Evolutionary conservation across 2,888 invertebrate genomes (phyloP), one percentile per base, ranked within the genome.

Genomic region (Anagyrus pseudococci): DNA sequence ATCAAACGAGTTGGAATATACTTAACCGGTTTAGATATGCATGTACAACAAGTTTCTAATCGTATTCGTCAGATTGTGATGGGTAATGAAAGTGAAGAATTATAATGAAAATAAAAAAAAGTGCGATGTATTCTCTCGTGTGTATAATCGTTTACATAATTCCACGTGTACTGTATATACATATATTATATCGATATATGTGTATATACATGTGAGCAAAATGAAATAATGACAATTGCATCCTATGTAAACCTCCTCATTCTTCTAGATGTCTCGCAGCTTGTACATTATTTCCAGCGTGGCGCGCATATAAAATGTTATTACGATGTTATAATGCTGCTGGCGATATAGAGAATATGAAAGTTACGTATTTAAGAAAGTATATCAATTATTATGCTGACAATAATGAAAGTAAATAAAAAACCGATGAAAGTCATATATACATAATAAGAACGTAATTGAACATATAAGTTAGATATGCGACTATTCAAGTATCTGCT

Each of bases 311-410:
- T 40, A 48, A 46, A 37, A 50, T 44, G 22, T 19, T 48, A 23
- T 58, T 46, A 46, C 44, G 23, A 43, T 33, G 52, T 29, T 64
- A n/a, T 60, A 33, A 57, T 33, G 50, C 29, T 52, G 23, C 54
- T 41, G 13, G 23, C 10, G 55, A n/a, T 23, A 37, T n/a, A 44
- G 22, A 44, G 13, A 52, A 40, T 52, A 46, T 29, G 49, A 61
- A 58, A 58, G 54, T 49, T 58, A 47, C 61, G 50, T 54, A 62
- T 57, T 58, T 47, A 58, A 10, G 19, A 54, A 60, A 71, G 62
- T 72, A 67, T 73, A 73, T 77, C 72, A 75, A 75, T 76, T 77
- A 76, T 72, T 69, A 71, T 73, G 71, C 70, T 67, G 78, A 79
- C 77, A 79, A 79, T 78, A 78, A 78, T 58, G 57, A 72, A 53